Conservation (phyloP, 2,113 vertebrate species). For the Tapirus terrestris region DNA sequence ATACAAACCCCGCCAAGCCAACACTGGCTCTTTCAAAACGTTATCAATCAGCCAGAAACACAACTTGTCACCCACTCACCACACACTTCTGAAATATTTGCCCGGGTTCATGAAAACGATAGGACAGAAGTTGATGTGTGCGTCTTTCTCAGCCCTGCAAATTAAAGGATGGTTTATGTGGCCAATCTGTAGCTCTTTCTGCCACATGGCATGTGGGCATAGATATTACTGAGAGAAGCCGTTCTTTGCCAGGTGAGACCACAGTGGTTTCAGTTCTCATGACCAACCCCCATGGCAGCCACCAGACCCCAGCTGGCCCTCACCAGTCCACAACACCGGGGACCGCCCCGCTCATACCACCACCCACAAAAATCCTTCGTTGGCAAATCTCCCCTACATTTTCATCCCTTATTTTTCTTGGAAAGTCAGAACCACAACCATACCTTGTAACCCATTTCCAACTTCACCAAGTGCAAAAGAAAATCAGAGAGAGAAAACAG, state of each 20-base stretch:
- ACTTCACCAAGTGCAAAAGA: accelerated
- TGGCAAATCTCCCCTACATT: no score
- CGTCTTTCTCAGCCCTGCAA: accelerated
- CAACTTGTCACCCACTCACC: neutral
- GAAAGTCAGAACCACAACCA: neutral
- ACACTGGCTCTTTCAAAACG: neutral
- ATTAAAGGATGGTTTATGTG: neutral
- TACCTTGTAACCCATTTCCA: neutral
- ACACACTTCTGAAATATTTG: neutral
- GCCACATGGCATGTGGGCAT: accelerated
- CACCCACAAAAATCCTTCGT: accelerated
- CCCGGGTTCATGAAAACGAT: neutral
- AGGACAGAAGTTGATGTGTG: accelerated
- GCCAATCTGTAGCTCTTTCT: accelerated
- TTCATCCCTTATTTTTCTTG: neutral
- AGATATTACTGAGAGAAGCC: no score
- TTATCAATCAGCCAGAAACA: no score
- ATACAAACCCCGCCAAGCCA: neutral
- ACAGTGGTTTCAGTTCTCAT: neutral
- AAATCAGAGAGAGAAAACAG: accelerated
- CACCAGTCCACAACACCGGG: neutral
- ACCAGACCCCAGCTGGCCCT: neutral
- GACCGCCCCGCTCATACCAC: accelerated
- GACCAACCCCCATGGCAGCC: accelerated
- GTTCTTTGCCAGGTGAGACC: neutral